Conservation (phyloP, 2,113 vertebrate genomes). For the human region GRCh38 chrX:116659001-116659500, state of each 20-base stretch:
- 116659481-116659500: neutral
- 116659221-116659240: slow-evolving; percentile 18
- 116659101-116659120: neutral
- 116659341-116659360: neutral
- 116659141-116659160: neutral
- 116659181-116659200: neutral
- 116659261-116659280: neutral
- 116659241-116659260: neutral
- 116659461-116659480: neutral
- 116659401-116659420: neutral
- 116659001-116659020: neutral
- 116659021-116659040: neutral
- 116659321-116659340: neutral
- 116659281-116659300: neutral
- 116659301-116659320: neutral
- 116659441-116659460: neutral
- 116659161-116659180: neutral
- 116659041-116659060: neutral
- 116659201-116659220: neutral
- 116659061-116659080: neutral
- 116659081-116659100: neutral
- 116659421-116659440: neutral
- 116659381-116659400: neutral
- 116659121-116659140: neutral
- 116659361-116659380: neutral